Evolutionary conservation across 2,113 vertebrate genomes (phyloP).

Genomic region (Oreochromis tanganicae): DNA sequence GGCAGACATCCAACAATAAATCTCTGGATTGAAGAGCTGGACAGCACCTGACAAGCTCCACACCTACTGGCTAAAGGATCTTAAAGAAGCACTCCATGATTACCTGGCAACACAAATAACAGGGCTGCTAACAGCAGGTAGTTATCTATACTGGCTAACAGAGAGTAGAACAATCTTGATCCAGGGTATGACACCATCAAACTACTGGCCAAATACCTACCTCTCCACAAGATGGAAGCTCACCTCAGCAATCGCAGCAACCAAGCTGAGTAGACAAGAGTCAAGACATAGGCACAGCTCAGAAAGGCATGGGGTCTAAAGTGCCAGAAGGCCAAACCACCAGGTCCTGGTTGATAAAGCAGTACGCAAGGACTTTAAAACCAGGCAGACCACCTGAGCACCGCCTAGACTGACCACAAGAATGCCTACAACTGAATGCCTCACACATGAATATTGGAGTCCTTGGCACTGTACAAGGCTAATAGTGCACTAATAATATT

Average conservation of each 20-base stretch:
- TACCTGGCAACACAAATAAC: background rate
- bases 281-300: background rate
- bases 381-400: background rate
- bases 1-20: background rate
- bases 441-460: background rate
- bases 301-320: background rate
- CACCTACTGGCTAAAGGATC: background rate
- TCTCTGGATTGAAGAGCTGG: background rate
- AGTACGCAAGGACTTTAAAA: background rate
- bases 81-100: background rate
- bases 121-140: background rate
- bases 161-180: background rate
- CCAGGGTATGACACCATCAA: background rate
- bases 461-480: background rate
- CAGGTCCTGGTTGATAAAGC: background rate
- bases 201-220: background rate
- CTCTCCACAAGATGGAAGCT: background rate
- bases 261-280: background rate
- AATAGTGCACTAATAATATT: background rate
- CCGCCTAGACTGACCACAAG: rapidly evolving
- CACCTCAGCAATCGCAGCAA: background rate
- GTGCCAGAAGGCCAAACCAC: background rate
- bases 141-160: background rate
- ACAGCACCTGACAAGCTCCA: background rate
- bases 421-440: background rate